These are phyloP conservation scores for Manis javanica DNA, from an alignment of 2,797 vertebrate genomes.

Conservation along the genomic window DNA sequence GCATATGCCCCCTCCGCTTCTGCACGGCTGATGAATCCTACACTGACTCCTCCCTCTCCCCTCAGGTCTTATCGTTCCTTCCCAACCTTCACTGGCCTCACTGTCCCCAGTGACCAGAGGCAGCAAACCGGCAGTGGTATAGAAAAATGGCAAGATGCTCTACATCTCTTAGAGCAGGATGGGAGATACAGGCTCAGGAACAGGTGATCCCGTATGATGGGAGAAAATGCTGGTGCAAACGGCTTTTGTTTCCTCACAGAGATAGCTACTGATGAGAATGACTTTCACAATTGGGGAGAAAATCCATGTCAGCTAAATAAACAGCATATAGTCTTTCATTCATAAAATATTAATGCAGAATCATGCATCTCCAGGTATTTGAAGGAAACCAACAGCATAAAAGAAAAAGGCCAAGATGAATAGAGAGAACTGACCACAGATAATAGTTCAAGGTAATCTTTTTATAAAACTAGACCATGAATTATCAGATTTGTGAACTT, in stretches of 20 bases:
- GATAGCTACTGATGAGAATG: not conserved
- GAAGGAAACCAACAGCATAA: constrained; percentile 4
- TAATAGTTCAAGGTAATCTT: not conserved
- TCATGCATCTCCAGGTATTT: not conserved
- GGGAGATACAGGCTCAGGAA: not conserved
- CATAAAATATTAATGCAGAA: not conserved
- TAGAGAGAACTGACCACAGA: not conserved
- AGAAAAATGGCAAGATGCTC: not conserved
- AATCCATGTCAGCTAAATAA: not conserved
- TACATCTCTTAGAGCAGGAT: not conserved
- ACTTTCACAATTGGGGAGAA: not conserved
- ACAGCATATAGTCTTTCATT: not conserved
- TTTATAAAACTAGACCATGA: not conserved
- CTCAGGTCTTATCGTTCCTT: not conserved
- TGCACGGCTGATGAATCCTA: not conserved
- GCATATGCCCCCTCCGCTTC: not conserved
- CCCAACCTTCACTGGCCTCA: not conserved
- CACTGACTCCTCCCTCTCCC: not conserved
- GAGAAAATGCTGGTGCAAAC: not conserved
- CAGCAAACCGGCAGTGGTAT: not conserved
- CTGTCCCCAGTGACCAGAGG: not conserved
- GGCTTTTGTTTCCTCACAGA: not conserved
- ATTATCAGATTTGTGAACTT: not conserved
- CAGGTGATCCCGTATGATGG: not conserved
- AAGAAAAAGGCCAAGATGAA: not conserved